Percentiles rank a stretch among this genome's conserved stretches.
These are phyloP conservation scores for Telmatherina bonti DNA, from an alignment of 2,797 vertebrate genomes.

Conservation along the genomic window DNA sequence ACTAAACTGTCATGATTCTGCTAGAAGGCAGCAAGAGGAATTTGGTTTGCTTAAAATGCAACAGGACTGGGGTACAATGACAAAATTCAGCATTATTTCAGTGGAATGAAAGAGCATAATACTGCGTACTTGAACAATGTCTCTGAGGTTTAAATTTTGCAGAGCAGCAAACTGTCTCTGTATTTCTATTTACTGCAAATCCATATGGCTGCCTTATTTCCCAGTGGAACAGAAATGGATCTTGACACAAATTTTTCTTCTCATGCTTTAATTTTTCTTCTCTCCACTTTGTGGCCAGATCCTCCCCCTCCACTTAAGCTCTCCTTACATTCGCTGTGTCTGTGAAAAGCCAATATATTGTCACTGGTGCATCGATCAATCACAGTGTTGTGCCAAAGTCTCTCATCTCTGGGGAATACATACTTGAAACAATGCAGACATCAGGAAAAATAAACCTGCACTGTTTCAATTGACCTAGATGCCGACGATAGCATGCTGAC, in stretches of 20 bases:
- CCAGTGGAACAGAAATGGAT: conserved; percentile 50
- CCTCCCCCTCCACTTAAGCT: conserved; percentile 25
- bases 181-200: conserved; percentile 53
- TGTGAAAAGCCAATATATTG: conserved; percentile 66
- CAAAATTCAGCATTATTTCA: conserved; percentile 10
- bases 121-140: conserved; percentile 12
- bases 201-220: conserved; percentile 65
- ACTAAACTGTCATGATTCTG: conserved; percentile 36
- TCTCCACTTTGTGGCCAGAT: conserved; percentile 13
- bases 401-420: conserved; percentile 50
- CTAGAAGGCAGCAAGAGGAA: conserved; percentile 29
- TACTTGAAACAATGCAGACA: conserved; percentile 44
- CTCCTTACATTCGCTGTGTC: conserved; percentile 40
- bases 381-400: conserved; percentile 50
- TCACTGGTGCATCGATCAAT: conserved; percentile 62
- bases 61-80: conserved; percentile 22
- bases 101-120: conserved; percentile 20
- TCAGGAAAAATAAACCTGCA: conserved; percentile 25
- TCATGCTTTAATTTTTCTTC: conserved; percentile 31
- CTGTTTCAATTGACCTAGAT: conserved; percentile 10
- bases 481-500: background rate
- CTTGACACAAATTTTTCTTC: conserved; percentile 55
- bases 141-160: conserved; percentile 44
- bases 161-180: conserved; percentile 36
- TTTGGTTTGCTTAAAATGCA: conserved; percentile 24